Conservation (phyloP, 2,888 invertebrate species). For the Drosophila recens region DNA sequence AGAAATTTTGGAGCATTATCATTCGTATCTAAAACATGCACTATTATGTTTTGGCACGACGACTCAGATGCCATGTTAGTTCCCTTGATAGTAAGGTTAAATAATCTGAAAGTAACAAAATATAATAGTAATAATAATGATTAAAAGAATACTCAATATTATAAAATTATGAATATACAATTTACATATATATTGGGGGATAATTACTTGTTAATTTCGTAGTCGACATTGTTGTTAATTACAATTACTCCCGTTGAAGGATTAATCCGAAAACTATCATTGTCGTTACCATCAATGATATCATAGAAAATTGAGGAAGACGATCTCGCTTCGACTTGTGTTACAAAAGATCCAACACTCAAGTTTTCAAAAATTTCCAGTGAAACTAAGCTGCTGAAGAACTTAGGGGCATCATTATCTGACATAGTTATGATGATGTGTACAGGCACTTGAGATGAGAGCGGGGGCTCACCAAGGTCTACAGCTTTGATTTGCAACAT, state of each 20-base stretch:
- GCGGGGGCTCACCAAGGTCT: conserved; percentile 91
- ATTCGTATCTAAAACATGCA: conserved; percentile 95
- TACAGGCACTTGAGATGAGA: conserved; percentile 92
- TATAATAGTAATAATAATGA: neutral
- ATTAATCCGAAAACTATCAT: conserved; percentile 92
- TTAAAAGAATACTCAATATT: neutral
- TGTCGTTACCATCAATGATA: conserved; percentile 90
- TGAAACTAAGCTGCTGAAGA: conserved; percentile 84
- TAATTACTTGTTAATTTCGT: conserved; percentile 88
- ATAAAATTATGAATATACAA: neutral
- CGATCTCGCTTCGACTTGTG: conserved; percentile 92
- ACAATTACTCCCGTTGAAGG: conserved; percentile 94
- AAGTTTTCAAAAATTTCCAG: conserved; percentile 94
- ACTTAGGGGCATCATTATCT: conserved; percentile 92
- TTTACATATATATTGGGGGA: neutral
- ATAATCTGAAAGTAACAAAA: conserved; percentile 85
- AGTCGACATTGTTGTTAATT: conserved; percentile 92
- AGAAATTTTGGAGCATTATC: conserved; percentile 92
- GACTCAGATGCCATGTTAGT: conserved; percentile 93
- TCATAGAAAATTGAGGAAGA: conserved; percentile 93
- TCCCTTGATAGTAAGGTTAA: conserved; percentile 93
- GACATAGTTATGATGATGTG: conserved; percentile 95
- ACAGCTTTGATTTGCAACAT: conserved; percentile 93
- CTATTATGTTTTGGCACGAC: conserved; percentile 89
- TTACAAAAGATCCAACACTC: conserved; percentile 92